Conservation (phyloP, 2,113 vertebrate species). For the Vimba vimba region DNA sequence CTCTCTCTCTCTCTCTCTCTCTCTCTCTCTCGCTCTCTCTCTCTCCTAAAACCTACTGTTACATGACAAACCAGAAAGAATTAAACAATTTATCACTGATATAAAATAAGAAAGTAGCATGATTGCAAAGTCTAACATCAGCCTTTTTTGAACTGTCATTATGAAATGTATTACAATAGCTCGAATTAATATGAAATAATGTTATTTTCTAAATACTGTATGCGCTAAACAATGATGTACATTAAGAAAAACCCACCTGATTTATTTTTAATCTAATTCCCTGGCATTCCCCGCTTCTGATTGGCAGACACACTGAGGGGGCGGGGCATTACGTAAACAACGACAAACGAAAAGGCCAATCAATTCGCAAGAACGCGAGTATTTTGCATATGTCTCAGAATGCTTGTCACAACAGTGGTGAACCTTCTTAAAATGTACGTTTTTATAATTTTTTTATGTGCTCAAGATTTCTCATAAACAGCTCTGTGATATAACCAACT, state of each 20-base stretch:
- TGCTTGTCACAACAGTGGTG: not conserved
- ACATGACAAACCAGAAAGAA: not conserved
- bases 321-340: not conserved
- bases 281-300: not conserved
- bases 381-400: not conserved
- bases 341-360: constrained; percentile 9
- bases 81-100: not conserved
- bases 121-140: not conserved
- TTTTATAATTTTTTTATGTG: not conserved
- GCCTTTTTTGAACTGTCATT: not conserved
- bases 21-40: too few species aligned
- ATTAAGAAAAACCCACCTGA: not conserved
- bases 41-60: not conserved
- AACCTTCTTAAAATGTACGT: not conserved
- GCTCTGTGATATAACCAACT: not conserved
- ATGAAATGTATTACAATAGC: not conserved
- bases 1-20: too few species aligned
- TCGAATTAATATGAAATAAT: not conserved
- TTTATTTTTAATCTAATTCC: not conserved
- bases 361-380: not conserved
- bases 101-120: not conserved
- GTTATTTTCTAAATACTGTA: not conserved
- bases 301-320: not conserved
- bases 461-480: not conserved
- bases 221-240: not conserved